Evolutionary conservation across 2,113 vertebrate genomes (phyloP).

Genomic region (Stegostoma tigrinum): DNA sequence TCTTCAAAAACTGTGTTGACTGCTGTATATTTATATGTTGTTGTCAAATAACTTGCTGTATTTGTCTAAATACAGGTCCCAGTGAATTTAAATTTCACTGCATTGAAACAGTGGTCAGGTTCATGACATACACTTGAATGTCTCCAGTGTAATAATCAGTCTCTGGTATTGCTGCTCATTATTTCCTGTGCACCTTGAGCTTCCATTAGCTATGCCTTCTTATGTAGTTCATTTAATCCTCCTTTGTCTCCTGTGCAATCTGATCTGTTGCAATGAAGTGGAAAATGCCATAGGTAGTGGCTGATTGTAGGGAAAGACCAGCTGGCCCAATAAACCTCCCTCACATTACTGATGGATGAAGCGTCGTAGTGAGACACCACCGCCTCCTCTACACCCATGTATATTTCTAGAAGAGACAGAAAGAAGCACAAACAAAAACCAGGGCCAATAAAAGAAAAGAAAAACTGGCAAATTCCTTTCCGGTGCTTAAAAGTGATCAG

Average conservation of each 20-base stretch:
- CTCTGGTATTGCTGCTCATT: background rate
- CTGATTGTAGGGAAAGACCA: background rate
- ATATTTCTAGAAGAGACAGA: background rate
- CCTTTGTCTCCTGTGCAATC: background rate
- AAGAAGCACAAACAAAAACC: background rate
- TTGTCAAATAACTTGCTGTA: background rate
- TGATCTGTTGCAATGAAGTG: background rate
- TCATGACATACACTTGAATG: background rate
- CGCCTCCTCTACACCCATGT: background rate
- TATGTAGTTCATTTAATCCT: background rate
- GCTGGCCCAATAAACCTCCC: background rate
- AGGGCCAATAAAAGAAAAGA: background rate
- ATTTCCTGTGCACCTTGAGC: background rate
- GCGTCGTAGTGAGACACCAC: background rate
- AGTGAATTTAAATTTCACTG: background rate
- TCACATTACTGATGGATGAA: background rate
- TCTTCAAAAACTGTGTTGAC: background rate
- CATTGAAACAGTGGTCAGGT: background rate
- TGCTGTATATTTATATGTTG: background rate
- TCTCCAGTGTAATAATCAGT: background rate
- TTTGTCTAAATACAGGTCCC: background rate
- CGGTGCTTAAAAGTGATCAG: background rate
- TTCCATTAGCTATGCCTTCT: background rate
- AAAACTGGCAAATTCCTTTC: background rate
- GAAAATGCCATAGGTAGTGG: background rate